phyloP scores from a whole-genome alignment of 1,140 invertebrate genomes.

The Psix sp. region DNA sequence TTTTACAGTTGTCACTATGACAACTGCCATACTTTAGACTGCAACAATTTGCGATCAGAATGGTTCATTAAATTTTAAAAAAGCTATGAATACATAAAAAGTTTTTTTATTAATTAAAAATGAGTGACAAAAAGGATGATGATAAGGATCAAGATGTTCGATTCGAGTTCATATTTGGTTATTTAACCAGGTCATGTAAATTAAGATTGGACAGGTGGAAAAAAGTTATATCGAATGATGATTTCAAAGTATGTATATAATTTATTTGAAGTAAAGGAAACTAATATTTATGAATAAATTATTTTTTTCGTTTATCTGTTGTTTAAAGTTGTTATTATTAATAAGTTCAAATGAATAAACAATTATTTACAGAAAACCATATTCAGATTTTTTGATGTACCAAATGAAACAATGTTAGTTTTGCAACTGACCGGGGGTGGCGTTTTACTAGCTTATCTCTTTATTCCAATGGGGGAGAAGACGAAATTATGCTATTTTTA shows the following conservation, averaged over 20 bases:
- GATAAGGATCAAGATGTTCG: slow-evolving; percentile 64
- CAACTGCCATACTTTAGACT: no score
- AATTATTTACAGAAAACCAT: slow-evolving; percentile 76
- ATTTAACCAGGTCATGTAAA: slow-evolving; percentile 66
- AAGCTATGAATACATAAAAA: not conserved
- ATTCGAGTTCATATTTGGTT: slow-evolving; percentile 67
- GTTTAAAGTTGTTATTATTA: no score
- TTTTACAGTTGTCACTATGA: no score
- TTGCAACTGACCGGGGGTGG: slow-evolving; percentile 78
- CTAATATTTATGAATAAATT: no score
- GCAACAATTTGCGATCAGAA: no score
- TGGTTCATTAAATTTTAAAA: slow-evolving; percentile 1
- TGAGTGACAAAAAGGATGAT: slow-evolving; percentile 35
- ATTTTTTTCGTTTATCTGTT: slow-evolving; percentile 1
- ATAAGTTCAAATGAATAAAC: no score
- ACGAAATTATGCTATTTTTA: slow-evolving; percentile 82
- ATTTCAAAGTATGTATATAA: slow-evolving; percentile 78
- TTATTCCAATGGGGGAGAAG: slow-evolving; percentile 75
- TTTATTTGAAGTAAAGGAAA: no score
- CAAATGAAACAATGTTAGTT: slow-evolving; percentile 77
- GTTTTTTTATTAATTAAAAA: slow-evolving; percentile 2
- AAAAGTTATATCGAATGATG: slow-evolving; percentile 84
- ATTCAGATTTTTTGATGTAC: slow-evolving; percentile 81
- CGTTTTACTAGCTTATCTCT: slow-evolving; percentile 67
- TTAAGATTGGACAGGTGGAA: slow-evolving; percentile 87